Evolutionary conservation across 2,113 vertebrate species (phyloP).

Genomic region (Morphnarchus princeps): DNA sequence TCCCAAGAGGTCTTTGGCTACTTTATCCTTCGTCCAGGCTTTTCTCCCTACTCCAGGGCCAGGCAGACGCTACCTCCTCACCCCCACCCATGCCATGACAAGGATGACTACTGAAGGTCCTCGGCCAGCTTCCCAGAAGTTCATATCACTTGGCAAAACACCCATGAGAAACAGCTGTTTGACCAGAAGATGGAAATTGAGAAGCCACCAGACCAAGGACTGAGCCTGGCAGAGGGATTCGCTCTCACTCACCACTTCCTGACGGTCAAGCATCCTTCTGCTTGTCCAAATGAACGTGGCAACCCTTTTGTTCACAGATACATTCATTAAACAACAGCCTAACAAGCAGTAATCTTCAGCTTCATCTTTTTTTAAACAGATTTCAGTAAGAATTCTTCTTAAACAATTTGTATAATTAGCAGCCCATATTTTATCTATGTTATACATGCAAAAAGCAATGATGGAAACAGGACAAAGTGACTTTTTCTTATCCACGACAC

Average conservation of each 20-base stretch:
- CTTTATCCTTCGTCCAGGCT: background rate
- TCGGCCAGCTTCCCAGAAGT: background rate
- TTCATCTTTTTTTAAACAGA: background rate
- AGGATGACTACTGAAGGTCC: background rate
- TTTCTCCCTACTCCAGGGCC: background rate
- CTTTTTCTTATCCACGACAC: background rate
- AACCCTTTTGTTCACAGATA: background rate
- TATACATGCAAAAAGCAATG: background rate
- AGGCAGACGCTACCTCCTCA: background rate
- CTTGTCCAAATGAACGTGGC: rapidly evolving
- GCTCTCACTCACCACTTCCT: background rate
- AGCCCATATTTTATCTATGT: background rate
- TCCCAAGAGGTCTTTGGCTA: background rate
- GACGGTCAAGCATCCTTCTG: background rate
- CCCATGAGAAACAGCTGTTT: background rate
- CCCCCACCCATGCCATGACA: background rate
- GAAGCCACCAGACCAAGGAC: background rate
- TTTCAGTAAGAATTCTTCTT: background rate
- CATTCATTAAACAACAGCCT: rapidly evolving
- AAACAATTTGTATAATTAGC: background rate
- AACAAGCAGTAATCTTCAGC: background rate
- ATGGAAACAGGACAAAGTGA: background rate
- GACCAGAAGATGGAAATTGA: background rate
- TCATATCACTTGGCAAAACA: background rate
- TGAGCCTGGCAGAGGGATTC: background rate